phyloP scores from a whole-genome alignment of 1,140 invertebrate species.

The Linepithema humile region DNA sequence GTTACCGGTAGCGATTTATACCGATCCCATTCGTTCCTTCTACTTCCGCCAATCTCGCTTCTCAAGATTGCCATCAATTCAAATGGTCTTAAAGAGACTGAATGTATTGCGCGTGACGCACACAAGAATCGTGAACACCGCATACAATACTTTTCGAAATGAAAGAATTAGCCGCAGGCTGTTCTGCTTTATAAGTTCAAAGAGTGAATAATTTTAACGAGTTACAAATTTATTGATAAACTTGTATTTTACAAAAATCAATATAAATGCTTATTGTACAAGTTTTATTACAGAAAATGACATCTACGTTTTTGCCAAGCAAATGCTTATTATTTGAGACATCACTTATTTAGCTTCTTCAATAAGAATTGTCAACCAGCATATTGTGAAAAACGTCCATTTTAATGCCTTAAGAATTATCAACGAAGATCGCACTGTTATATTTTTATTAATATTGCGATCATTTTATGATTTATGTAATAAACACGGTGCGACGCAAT shows the following conservation, averaged over 20 bases:
- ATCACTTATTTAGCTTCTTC: too few species aligned
- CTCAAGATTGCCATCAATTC: slow-evolving; percentile 19
- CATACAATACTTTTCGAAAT: not conserved
- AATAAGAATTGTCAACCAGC: too few species aligned
- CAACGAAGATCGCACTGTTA: not conserved
- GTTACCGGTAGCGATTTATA: not conserved
- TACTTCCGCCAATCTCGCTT: slow-evolving; percentile 24
- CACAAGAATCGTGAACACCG: not conserved
- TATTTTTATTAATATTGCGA: slow-evolving; percentile 1
- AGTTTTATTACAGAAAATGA: not conserved
- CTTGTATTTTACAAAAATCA: not conserved
- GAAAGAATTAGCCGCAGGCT: not conserved
- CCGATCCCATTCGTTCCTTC: not conserved
- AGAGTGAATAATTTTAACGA: not conserved
- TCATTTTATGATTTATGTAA: not conserved
- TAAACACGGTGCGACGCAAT: not conserved
- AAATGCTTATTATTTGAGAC: too few species aligned
- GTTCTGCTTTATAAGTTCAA: not conserved
- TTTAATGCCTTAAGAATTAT: not conserved
- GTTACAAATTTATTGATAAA: not conserved
- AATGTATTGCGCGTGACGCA: not conserved
- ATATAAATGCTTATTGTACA: too few species aligned
- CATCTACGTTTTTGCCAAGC: too few species aligned
- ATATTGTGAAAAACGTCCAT: too few species aligned
- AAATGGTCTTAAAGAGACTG: not conserved